Base-by-base conservation (phyloP, 2,113 vertebrate species). In the Haemorhous mexicanus region DNA sequence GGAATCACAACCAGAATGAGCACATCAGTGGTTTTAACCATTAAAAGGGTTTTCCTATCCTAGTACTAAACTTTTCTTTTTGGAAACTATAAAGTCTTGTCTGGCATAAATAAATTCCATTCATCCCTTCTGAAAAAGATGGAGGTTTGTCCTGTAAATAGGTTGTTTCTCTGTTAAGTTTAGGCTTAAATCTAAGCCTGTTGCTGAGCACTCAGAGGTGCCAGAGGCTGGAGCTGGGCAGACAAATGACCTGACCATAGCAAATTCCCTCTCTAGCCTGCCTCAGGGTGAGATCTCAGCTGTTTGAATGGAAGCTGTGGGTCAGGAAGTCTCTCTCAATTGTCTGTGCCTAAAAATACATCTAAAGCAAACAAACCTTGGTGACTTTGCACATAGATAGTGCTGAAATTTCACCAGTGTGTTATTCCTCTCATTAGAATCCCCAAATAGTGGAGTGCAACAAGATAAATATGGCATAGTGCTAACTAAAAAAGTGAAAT, bases 241-340 rank as follows among this genome's bases (percentile, higher is more conserved):
- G 23, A 47, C 13, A 53, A 28, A 3, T 0, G 2, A 53, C 33
- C 1, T 8, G 22, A 19, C 14, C 32, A 46, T 9, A 16, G 13
- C 22, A n/a, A 33, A 55, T 43, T 90, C 16, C 12, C 22, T 58
- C 30, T 69, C 27, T 20, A 24, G 35, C 23, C 33, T 39, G 30
- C 9, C 49, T 2, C 1, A 0, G 32, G 33, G 8, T 2, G 14
- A 82, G 18, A 59, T 15, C 41, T 76, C 66, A n/a, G 4, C 13
- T 85, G 16, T 32, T 37, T 1, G 2, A 61, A 55, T 41, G 61
- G 76, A 80, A 90, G 33, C 30, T 70, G 43, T 11, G 83, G 33
- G 19, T 85, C 32, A n/a, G 30, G 28, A 59, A 2, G 5, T 21
- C 27, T 84, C 4, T 11, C 12, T 73, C 13, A 33, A 20, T 63